Conservation (phyloP, 1,140 invertebrate species). For the Brachionus koreanus region DNA sequence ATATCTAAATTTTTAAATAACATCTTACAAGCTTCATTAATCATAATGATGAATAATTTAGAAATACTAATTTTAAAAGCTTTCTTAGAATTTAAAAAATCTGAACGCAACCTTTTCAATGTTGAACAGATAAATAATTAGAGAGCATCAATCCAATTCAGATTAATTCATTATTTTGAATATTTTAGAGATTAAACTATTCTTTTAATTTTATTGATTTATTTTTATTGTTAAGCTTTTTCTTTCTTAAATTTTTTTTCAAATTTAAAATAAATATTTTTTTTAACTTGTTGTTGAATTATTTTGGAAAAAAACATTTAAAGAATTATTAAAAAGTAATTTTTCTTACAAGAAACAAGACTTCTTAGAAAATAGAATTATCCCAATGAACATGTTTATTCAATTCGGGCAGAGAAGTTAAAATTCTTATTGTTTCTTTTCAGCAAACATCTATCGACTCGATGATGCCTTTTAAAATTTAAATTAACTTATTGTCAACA, state of each 20-base stretch:
- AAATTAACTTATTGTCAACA: no score
- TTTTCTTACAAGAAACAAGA: no score
- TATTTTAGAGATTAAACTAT: not conserved
- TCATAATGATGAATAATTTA: not conserved
- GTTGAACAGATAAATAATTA: not conserved
- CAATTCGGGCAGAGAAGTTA: no score
- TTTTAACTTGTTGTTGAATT: no score
- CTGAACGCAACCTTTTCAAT: not conserved
- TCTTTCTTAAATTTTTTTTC: not conserved
- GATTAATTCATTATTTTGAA: not conserved
- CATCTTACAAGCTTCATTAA: slow-evolving; percentile 16
- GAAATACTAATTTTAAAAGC: not conserved
- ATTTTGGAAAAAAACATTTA: no score
- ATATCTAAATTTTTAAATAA: not conserved
- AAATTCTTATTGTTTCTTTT: no score
- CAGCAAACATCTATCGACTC: no score
- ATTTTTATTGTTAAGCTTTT: not conserved
- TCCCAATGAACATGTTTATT: no score
- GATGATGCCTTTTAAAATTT: no score
- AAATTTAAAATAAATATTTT: no score
- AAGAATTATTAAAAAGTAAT: no score
- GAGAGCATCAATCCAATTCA: not conserved
- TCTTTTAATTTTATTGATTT: not conserved
- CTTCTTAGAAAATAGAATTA: no score
- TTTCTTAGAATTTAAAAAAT: not conserved